A percentile compares a stretch with the other conserved stretches of the same genome.
These are phyloP conservation scores for Xiphophorus birchmanni DNA, from an alignment of 2,797 vertebrate genomes.

Conservation along the genomic window DNA sequence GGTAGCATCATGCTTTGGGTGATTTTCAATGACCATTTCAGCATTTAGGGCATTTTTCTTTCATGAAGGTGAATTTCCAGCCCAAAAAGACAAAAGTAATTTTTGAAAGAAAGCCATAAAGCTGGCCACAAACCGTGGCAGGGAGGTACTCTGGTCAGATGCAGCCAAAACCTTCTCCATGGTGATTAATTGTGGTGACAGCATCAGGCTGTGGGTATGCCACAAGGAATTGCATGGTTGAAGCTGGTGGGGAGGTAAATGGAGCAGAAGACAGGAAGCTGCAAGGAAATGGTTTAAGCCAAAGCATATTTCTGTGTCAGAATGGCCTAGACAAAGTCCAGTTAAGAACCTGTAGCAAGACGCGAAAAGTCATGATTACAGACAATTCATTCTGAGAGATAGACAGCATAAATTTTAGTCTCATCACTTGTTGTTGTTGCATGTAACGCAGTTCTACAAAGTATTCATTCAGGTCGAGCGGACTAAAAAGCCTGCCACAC, in stretches of 20 bases:
- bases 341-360: background rate
- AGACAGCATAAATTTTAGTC: background rate
- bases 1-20: background rate
- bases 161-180: background rate
- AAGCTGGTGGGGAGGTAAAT: background rate
- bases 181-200: background rate
- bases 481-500: background rate
- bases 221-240: background rate
- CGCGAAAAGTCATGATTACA: background rate
- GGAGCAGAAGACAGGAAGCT: background rate
- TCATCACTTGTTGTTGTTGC: background rate
- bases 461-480: background rate
- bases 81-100: background rate
- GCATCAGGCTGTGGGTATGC: background rate
- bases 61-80: background rate
- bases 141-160: background rate
- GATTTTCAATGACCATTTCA: background rate
- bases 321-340: constrained; percentile 2
- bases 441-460: background rate
- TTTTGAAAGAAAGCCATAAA: background rate
- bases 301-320: background rate
- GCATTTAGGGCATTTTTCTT: background rate
- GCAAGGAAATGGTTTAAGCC: background rate
- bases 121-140: background rate
- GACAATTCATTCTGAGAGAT: background rate